Evolutionary conservation across 1,140 invertebrate genomes (phyloP), one percentile per base, ranked within the genome.

Genomic region (Bacillus rossius): DNA sequence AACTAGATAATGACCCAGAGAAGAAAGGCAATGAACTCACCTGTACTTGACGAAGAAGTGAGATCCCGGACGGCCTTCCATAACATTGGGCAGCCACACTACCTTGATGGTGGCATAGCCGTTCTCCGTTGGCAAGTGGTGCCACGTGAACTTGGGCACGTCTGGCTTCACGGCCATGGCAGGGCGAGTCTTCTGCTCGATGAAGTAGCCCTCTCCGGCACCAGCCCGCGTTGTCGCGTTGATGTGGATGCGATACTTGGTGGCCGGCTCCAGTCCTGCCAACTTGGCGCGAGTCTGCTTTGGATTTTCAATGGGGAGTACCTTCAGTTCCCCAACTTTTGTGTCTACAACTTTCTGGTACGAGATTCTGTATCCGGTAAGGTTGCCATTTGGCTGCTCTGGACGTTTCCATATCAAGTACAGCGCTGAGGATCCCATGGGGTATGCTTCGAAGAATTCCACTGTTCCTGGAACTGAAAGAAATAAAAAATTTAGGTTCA

Each of bases 341-440:
- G 86, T 89, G 34, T 84, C 84, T 45, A 84, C 83, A 0, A 96
- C 89, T 65, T 85, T 81, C 68, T 91, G 84, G 72, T 94, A 96
- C 70, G 89, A 92, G 65, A 99, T 90, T 70, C 88, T 88, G 73
- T 98, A 99, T 8, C 94, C 94, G 1, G 86, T 94, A 0, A 99
- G 73, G 58, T 89, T 81, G 22, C 97, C 97, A 76, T 99, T 99
- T 16, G 92, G 87, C 68, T 95, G 88, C 17, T 91, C 81, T 0
- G 97, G 97, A 69, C 88, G 88, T 68, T 93, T 87, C 97, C 97
- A 99, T 50, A 83, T 84, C 1, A 99, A 75, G 50, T 87, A 82
- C 67, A 98, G 85, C 13, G 92, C 91, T 17, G 89, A 94, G 0
- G 92, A 90, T 13, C 94, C 94, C 68, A 94, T 81, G 0, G 90